Base-by-base conservation (phyloP, 35 echinoderm and acorn worm genomes). In the Diadema setosum region DNA sequence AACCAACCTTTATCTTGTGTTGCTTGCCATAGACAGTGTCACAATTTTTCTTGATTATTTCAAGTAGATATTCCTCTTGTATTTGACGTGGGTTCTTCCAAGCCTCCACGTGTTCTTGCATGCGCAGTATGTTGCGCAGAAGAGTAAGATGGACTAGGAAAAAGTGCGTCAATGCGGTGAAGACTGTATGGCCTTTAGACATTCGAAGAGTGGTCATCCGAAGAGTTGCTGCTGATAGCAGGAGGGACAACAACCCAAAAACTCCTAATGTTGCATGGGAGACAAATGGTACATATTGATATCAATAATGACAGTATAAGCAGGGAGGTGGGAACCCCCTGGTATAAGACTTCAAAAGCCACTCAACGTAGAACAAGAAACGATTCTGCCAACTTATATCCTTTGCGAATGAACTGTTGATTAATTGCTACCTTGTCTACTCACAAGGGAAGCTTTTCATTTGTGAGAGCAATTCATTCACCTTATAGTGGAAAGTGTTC, bases 1-100 rank as follows among this genome's bases (percentile, higher is more conserved):
- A 23, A 4, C 5, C 37, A 32, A 70, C 24, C 37, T 36, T 29
- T 25, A 95, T 58, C 25, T 85, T 74, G 65, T 86, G 84, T 26
- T 67, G 55, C 74, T 60, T 50, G 4, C 93, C 93, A 64, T 95
- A 95, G 26, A 80, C 83, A 3, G 93, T 95, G 23, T 95, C 58
- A 24, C 60, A 45, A 25, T 88, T 83, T 58, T 88, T 70, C 0
- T 75, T 67, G 1, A 93, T 56, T 11, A 88, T 84, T 4, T 88
- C 24, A 4, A 18, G 80, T 15, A 93, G 42, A 36, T 67, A 44
- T 34, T 83, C 16, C 58, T 93, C 91, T 49, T 93, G 91, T 5
- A 80, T 46, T 35, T 73, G 5, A 85, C 89, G 18, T 18, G 89
- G 65, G 58, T 91, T 29, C 46, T 34, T 2, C 20, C 63, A 91